A percentile compares a stretch with the other conserved stretches of the same genome.
Conservation (phyloP, 2,888 invertebrate genomes). For the Microplitis deprimator region DNA sequence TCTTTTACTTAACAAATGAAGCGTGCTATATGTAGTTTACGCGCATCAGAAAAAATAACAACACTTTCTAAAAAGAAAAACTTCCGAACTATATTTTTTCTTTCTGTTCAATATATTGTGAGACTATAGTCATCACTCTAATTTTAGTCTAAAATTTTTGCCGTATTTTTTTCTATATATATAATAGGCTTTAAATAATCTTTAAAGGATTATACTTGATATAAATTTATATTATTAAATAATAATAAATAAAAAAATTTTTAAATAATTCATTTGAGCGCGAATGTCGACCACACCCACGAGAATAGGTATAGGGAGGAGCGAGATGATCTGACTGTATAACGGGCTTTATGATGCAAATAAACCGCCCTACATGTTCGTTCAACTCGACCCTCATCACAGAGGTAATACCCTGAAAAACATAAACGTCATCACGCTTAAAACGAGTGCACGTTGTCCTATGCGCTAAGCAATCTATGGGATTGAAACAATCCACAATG, state of each 20-base stretch:
- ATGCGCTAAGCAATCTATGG: not conserved
- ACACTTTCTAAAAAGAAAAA: not conserved
- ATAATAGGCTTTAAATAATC: not conserved
- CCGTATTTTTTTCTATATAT: not conserved
- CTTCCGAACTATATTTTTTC: not conserved
- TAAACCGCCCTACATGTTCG: slow-evolving; percentile 49
- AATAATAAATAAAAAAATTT: not conserved
- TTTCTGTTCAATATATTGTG: not conserved
- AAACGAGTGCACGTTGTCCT: slow-evolving; percentile 13
- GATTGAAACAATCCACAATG: not conserved
- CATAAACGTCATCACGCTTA: slow-evolving; percentile 19
- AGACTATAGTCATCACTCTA: not conserved
- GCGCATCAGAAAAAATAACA: not conserved
- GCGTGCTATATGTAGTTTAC: not conserved
- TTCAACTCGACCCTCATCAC: slow-evolving; percentile 25
- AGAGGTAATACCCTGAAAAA: slow-evolving; percentile 28
- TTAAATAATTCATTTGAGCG: slow-evolving; percentile 10
- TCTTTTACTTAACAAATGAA: slow-evolving; percentile 3
- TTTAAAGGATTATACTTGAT: slow-evolving; percentile 7
- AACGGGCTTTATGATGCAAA: slow-evolving; percentile 59
- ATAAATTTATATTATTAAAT: not conserved
- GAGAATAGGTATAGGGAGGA: slow-evolving; percentile 23
- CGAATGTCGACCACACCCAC: slow-evolving; percentile 39
- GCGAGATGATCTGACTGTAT: slow-evolving; percentile 47
- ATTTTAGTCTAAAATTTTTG: not conserved